These are phyloP conservation scores for Emydocephalus ijimae DNA, from an alignment of 2,113 vertebrate species.

Conservation along the genomic window DNA sequence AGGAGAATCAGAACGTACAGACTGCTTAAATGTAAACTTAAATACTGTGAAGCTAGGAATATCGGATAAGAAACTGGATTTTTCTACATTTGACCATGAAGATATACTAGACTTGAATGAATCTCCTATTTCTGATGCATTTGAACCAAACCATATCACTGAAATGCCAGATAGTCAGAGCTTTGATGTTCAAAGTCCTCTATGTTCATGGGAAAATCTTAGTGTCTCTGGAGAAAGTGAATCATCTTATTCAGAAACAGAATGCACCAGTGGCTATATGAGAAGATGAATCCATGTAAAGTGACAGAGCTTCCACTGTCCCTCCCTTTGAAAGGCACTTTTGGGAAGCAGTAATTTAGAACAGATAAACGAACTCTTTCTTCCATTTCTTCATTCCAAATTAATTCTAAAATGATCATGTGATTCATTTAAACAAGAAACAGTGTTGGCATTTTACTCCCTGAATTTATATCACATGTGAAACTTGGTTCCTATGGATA, in stretches of 20 bases:
- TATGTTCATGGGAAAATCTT: slow-evolving; percentile 1
- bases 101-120: neutral
- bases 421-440: neutral
- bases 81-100: neutral
- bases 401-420: neutral
- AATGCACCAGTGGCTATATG: slow-evolving; percentile 52
- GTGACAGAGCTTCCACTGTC: neutral
- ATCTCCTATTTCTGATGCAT: fast-evolving
- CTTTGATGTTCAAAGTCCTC: fast-evolving
- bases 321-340: neutral
- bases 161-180: neutral
- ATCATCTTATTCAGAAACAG: slow-evolving; percentile 14
- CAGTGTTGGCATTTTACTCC: neutral
- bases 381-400: neutral
- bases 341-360: neutral
- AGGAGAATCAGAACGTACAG: neutral
- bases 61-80: fast-evolving
- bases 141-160: neutral
- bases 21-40: slow-evolving; percentile 65
- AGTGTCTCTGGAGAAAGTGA: slow-evolving; percentile 45
- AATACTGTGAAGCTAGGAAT: slow-evolving; percentile 58
- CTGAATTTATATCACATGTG: neutral
- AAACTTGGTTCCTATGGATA: neutral
- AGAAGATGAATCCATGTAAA: slow-evolving; percentile 57
- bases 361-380: neutral